phyloP scores from a whole-genome alignment of 2,888 invertebrate species.

The Morpho helenor region DNA sequence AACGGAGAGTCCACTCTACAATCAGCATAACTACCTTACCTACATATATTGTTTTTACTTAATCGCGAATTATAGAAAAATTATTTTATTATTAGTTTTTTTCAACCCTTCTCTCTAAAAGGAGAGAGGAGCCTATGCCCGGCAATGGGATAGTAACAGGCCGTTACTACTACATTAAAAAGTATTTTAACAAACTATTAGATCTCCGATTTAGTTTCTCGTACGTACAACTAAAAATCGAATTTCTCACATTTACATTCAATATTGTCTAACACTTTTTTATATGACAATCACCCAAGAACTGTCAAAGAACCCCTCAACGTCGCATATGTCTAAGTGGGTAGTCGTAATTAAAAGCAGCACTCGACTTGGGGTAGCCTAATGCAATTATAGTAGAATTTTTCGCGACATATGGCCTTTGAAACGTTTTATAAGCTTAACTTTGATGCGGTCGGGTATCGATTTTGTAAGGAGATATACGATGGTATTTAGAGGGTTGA shows the following conservation, averaged over 20 bases:
- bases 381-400: conserved; percentile 75
- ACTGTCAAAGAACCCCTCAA: conserved; percentile 25
- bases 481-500: conserved; percentile 19
- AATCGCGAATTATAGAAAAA: too few species aligned
- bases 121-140: too few species aligned
- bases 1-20: too few species aligned
- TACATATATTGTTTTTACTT: too few species aligned
- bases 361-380: conserved; percentile 66
- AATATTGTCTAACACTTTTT: too few species aligned
- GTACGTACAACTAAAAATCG: background rate
- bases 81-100: too few species aligned
- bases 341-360: conserved; percentile 69
- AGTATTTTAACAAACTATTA: too few species aligned
- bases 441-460: conserved; percentile 43
- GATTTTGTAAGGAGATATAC: conserved; percentile 33
- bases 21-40: too few species aligned
- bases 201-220: too few species aligned
- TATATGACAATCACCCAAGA: conserved; percentile 8
- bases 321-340: conserved; percentile 75
- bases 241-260: background rate
- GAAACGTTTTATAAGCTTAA: conserved; percentile 39
- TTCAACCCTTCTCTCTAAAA: too few species aligned
- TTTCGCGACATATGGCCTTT: conserved; percentile 75
- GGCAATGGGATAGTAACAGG: too few species aligned
- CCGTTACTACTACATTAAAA: too few species aligned